These are phyloP conservation scores for Ageneiosus marmoratus DNA, from an alignment of 2,113 vertebrate species.

Conservation along the genomic window DNA sequence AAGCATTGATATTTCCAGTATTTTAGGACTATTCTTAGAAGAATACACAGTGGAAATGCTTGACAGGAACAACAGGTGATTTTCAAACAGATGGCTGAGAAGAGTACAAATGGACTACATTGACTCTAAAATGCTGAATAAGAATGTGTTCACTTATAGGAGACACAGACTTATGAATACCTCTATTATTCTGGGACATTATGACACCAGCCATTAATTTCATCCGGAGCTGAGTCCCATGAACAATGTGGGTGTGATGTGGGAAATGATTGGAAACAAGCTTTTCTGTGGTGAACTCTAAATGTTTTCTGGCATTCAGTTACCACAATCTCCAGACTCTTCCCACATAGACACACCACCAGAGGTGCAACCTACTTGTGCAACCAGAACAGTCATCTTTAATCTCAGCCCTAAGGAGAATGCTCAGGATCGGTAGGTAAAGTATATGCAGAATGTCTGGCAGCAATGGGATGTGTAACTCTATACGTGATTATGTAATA, in stretches of 20 bases:
- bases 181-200: constrained; percentile 72
- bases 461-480: constrained; percentile 56
- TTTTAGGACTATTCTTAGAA: constrained; percentile 8
- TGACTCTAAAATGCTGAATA: constrained; percentile 63
- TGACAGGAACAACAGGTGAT: constrained; percentile 41
- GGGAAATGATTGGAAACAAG: constrained; percentile 48
- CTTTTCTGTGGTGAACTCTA: constrained; percentile 38
- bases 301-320: constrained; percentile 66
- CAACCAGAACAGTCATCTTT: constrained; percentile 63
- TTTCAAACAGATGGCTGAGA: constrained; percentile 38
- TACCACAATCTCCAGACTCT: constrained; percentile 55
- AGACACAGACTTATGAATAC: constrained; percentile 72
- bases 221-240: constrained; percentile 62
- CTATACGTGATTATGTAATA: constrained; percentile 63
- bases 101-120: constrained; percentile 48
- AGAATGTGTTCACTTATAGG: constrained; percentile 66
- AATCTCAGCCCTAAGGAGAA: constrained; percentile 42
- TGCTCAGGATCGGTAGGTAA: constrained; percentile 39
- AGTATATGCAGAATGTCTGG: constrained; percentile 32
- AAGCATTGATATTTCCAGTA: constrained; percentile 1
- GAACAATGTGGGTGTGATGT: constrained; percentile 64
- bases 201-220: constrained; percentile 75
- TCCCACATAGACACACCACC: constrained; percentile 66
- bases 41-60: constrained; percentile 34
- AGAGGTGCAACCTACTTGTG: constrained; percentile 63